Evolutionary conservation across 2,888 invertebrate species (phyloP).

Genomic region (Ligdia adustata): DNA sequence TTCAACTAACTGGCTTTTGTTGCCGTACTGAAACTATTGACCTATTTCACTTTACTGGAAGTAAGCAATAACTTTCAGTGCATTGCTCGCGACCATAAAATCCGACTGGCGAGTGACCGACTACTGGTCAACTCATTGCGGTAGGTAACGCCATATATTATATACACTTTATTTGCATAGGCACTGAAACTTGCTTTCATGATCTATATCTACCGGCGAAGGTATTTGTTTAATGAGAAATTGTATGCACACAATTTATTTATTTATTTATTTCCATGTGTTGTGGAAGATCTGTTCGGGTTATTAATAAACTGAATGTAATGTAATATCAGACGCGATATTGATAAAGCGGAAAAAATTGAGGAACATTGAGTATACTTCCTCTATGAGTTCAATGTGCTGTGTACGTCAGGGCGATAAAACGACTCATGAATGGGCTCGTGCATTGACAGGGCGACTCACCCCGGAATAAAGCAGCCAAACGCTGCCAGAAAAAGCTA

Average conservation of each 20-base stretch:
- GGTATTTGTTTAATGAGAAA: too few relatives aligned
- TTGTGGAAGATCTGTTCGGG: conserved; percentile 15
- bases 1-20: conserved; percentile 80
- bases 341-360: conserved; percentile 62
- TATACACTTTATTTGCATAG: conserved; percentile 27
- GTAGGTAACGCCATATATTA: conserved; percentile 30
- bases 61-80: conserved; percentile 82
- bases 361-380: conserved; percentile 70
- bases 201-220: neutral
- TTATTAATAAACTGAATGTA: conserved; percentile 44
- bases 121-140: conserved; percentile 46
- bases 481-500: conserved; percentile 36
- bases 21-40: conserved; percentile 83
- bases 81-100: conserved; percentile 73
- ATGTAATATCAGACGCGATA: conserved; percentile 48
- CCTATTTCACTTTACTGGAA: conserved; percentile 82
- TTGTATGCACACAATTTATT: too few relatives aligned
- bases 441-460: conserved; percentile 74
- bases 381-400: conserved; percentile 79
- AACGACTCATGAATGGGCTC: conserved; percentile 71
- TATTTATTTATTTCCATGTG: too few relatives aligned
- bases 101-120: conserved; percentile 63
- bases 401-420: conserved; percentile 75
- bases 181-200: neutral
- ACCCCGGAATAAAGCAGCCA: conserved; percentile 60